Conservation (phyloP, 2,888 invertebrate species). For the Eupithecia insigniata region DNA sequence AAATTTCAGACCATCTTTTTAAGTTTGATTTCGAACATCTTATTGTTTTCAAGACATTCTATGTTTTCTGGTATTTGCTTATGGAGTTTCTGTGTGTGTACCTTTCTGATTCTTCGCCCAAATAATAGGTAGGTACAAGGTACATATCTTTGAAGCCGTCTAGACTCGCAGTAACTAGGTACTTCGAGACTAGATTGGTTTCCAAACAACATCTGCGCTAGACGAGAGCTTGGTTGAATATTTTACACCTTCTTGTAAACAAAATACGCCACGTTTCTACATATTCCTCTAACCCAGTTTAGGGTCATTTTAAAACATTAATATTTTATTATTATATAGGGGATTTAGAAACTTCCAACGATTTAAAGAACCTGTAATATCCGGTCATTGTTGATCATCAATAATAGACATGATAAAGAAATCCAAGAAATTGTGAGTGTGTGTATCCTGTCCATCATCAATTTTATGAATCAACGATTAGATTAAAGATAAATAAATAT, state of each 20-base stretch:
- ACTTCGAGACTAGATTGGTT: slow-evolving; percentile 50
- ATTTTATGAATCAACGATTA: slow-evolving; percentile 17
- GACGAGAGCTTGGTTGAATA: slow-evolving; percentile 49
- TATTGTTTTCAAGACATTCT: too few species aligned
- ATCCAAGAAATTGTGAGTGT: slow-evolving; percentile 24
- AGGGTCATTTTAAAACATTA: not conserved
- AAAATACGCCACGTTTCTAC: slow-evolving; percentile 40
- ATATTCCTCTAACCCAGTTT: slow-evolving; percentile 16
- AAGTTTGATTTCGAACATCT: too few species aligned
- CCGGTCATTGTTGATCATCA: slow-evolving; percentile 27
- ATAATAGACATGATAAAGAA: slow-evolving; percentile 17
- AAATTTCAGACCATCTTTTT: too few species aligned
- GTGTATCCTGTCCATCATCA: slow-evolving; percentile 25
- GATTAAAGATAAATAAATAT: not conserved
- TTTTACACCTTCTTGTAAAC: slow-evolving; percentile 52
- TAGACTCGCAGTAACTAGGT: slow-evolving; percentile 61
- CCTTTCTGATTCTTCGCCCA: slow-evolving; percentile 47
- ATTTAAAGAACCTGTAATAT: slow-evolving; percentile 5
- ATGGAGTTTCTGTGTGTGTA: slow-evolving; percentile 35
- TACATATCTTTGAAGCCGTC: slow-evolving; percentile 55
- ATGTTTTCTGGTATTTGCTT: too few species aligned
- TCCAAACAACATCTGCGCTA: slow-evolving; percentile 54
- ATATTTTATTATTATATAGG: not conserved
- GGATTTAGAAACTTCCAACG: not conserved
- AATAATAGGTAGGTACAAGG: too few species aligned